These are phyloP conservation scores for Babyrousa celebensis DNA, from an alignment of 2,797 vertebrate species.

Conservation along the genomic window DNA sequence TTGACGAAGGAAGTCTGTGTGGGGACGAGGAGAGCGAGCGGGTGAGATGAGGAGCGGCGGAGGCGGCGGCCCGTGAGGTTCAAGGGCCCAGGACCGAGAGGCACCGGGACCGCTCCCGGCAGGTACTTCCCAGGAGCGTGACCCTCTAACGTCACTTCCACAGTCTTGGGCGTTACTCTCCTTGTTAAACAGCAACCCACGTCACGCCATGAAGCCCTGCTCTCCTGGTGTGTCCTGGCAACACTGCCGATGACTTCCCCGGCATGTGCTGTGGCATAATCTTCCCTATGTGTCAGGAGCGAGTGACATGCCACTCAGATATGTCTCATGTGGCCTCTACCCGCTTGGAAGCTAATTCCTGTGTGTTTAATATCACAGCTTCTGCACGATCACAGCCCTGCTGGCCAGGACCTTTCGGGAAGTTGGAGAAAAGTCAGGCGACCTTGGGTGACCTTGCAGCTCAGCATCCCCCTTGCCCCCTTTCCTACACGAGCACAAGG, in stretches of 20 bases:
- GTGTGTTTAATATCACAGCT: neutral
- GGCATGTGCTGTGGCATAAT: too few relatives aligned
- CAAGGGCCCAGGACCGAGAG: too few relatives aligned
- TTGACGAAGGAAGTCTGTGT: rapidly evolving
- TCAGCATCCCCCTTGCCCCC: neutral
- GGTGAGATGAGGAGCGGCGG: rapidly evolving
- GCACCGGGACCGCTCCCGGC: neutral
- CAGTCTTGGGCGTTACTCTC: neutral
- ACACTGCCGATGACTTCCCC: neutral
- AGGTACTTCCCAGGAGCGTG: rapidly evolving
- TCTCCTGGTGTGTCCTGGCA: neutral
- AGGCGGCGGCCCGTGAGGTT: too few relatives aligned
- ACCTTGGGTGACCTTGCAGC: neutral
- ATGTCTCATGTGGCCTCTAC: neutral
- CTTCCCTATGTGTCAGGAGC: rapidly evolving
- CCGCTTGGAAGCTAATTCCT: neutral
- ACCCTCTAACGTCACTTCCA: rapidly evolving
- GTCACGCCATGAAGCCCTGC: neutral
- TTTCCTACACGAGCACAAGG: neutral
- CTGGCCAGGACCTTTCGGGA: neutral
- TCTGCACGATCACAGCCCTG: neutral
- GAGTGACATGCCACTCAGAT: neutral
- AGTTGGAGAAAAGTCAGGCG: neutral
- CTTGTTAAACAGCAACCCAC: neutral
- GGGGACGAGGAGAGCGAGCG: rapidly evolving